Conservation (phyloP, 2,888 invertebrate species). For the Drosophila histrio region DNA sequence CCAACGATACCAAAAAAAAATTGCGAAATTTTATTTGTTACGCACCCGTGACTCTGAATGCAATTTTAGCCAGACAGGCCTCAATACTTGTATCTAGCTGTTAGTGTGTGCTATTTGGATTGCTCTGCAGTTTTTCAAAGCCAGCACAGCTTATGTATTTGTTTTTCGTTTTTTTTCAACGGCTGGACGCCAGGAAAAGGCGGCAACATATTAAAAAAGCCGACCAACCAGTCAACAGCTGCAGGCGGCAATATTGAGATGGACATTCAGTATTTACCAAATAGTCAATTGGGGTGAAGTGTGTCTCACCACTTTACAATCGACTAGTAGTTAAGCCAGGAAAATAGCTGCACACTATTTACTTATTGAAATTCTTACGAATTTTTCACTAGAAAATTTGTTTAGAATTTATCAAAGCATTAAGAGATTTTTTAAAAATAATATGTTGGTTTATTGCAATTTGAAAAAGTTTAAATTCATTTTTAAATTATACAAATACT, state of each 20-base stretch:
- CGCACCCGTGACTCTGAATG: conserved; percentile 68
- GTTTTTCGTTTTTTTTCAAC: conserved; percentile 34
- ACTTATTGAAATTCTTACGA: conserved; percentile 10
- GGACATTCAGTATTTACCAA: conserved; percentile 38
- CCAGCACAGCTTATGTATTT: conserved; percentile 42
- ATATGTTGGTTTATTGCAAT: background rate
- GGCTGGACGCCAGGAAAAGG: conserved; percentile 18
- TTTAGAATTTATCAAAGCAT: background rate
- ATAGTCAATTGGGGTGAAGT: conserved; percentile 16
- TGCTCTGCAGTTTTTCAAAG: conserved; percentile 54
- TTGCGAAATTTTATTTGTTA: conserved; percentile 71
- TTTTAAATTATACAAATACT: too few species aligned
- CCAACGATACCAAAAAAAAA: conserved; percentile 50
- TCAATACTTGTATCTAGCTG: conserved; percentile 10
- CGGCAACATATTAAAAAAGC: conserved; percentile 54
- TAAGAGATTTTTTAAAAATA: background rate
- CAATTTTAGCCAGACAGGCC: conserved; percentile 51
- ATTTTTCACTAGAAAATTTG: background rate
- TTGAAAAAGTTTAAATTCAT: background rate
- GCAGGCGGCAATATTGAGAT: conserved; percentile 59
- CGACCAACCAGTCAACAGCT: conserved; percentile 40
- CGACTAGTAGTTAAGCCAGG: background rate
- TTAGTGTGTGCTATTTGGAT: conserved; percentile 34
- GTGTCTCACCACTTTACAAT: background rate
- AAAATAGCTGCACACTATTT: background rate